These are phyloP conservation scores for Blastomussa wellsi DNA, from an alignment of 92 coral and sea anemone species.

Conservation along the genomic window DNA sequence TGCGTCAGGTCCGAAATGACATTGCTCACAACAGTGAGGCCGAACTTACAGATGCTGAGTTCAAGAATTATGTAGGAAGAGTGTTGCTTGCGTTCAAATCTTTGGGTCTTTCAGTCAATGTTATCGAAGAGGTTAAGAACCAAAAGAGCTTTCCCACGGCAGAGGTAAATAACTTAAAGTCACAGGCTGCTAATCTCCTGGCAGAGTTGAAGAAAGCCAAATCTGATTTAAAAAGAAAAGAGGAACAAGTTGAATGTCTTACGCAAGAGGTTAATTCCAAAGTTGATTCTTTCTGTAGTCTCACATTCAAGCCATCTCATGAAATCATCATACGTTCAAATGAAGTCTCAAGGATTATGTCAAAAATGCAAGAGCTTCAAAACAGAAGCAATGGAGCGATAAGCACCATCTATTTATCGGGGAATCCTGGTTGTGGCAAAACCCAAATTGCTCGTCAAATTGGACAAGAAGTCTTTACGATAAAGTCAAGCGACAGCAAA, in stretches of 20 bases:
- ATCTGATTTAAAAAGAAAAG: background rate
- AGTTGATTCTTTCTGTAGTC: no score
- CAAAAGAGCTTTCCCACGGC: background rate
- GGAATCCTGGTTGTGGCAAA: constrained; percentile 57
- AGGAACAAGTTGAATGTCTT: background rate
- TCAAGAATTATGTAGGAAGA: background rate
- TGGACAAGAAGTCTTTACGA: constrained; percentile 38
- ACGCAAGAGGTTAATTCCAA: no score
- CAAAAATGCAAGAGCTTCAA: no score
- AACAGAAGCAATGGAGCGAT: no score
- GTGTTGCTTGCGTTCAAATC: background rate
- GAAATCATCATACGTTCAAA: no score
- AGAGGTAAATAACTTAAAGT: background rate
- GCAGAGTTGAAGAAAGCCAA: background rate
- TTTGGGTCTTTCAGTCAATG: background rate
- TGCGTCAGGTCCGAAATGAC: constrained; percentile 1
- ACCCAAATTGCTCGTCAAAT: constrained; percentile 49
- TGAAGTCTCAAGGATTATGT: no score
- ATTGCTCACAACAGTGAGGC: background rate
- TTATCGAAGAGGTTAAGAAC: background rate
- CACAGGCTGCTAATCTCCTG: background rate
- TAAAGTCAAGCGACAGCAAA: no score
- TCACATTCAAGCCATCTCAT: no score
- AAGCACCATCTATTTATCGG: no score
- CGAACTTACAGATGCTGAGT: background rate